Conservation (phyloP, 2,888 invertebrate genomes). For the Corythucha ciliata region DNA sequence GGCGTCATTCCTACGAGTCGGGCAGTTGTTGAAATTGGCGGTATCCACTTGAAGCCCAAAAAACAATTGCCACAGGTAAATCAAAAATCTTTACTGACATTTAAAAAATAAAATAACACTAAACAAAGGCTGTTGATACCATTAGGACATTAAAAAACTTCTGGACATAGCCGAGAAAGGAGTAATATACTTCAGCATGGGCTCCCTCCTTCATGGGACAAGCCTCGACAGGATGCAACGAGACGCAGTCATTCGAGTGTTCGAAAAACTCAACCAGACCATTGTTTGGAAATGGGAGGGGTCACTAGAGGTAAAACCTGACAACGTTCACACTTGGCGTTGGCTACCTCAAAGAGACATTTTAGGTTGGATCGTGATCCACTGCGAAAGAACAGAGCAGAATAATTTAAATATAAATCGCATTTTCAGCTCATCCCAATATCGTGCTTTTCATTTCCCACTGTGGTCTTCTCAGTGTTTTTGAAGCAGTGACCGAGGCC, state of each 20-base stretch:
- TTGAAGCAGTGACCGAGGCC: conserved; percentile 57
- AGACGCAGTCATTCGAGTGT: conserved; percentile 51
- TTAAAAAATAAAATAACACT: no score
- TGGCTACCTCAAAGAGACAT: conserved; percentile 74
- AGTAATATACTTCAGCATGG: conserved; percentile 66
- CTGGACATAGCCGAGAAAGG: conserved; percentile 57
- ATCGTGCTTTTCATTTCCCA: conserved; percentile 60
- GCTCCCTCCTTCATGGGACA: conserved; percentile 60
- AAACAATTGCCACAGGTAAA: conserved; percentile 28
- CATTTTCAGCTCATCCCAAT: conserved; percentile 53
- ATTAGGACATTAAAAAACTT: conserved; percentile 49
- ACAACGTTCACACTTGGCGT: conserved; percentile 52
- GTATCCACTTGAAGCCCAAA: conserved; percentile 46
- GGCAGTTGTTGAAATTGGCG: conserved; percentile 55
- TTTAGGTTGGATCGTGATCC: conserved; percentile 48
- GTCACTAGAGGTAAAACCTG: conserved; percentile 49
- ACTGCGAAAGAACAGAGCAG: no score
- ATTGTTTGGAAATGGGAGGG: conserved; percentile 75
- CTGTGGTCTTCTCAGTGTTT: conserved; percentile 60
- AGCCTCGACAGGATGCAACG: conserved; percentile 53
- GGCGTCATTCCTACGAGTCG: conserved; percentile 47
- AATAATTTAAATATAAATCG: no score
- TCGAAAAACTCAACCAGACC: conserved; percentile 54
- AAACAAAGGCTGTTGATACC: no score
- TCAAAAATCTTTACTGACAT: no score